A percentile compares a stretch with the other conserved stretches of the same genome.
Evolutionary conservation across 1,140 invertebrate genomes (phyloP).

Genomic region (Hycleus cichorii): DNA sequence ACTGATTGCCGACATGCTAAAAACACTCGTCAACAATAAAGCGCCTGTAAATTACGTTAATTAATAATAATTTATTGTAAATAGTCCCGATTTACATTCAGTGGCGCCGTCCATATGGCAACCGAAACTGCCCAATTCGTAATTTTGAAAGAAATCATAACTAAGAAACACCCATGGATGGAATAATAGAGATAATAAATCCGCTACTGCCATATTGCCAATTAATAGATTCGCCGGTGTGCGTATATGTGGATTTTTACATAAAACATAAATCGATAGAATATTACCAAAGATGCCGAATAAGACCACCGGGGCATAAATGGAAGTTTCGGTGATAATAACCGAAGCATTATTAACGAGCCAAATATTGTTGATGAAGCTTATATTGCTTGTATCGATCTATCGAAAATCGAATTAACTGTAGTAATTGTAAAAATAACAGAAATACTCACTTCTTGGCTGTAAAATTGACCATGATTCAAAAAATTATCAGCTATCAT

Average conservation of each 20-base stretch:
- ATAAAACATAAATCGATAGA: conserved; percentile 60
- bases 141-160: conserved; percentile 67
- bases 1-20: conserved; percentile 71
- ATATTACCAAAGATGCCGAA: conserved; percentile 66
- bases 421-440: too few species aligned
- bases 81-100: conserved; percentile 46
- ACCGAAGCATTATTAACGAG: conserved; percentile 48
- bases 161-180: conserved; percentile 66
- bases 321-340: conserved; percentile 52
- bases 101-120: conserved; percentile 63
- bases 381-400: conserved; percentile 13
- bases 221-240: conserved; percentile 75
- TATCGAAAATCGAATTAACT: conserved; percentile 1
- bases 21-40: conserved; percentile 62
- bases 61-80: not conserved
- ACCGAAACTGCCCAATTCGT: conserved; percentile 58
- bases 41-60: conserved; percentile 44
- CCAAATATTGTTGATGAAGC: conserved; percentile 57
- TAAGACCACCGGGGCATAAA: conserved; percentile 54
- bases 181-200: conserved; percentile 64
- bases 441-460: too few species aligned
- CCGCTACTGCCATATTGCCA: conserved; percentile 69
- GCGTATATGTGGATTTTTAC: conserved; percentile 57
- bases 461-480: too few species aligned
- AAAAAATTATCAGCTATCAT: too few species aligned